Base-by-base conservation (phyloP, 2,113 vertebrate genomes). In the Nestor notabilis region DNA sequence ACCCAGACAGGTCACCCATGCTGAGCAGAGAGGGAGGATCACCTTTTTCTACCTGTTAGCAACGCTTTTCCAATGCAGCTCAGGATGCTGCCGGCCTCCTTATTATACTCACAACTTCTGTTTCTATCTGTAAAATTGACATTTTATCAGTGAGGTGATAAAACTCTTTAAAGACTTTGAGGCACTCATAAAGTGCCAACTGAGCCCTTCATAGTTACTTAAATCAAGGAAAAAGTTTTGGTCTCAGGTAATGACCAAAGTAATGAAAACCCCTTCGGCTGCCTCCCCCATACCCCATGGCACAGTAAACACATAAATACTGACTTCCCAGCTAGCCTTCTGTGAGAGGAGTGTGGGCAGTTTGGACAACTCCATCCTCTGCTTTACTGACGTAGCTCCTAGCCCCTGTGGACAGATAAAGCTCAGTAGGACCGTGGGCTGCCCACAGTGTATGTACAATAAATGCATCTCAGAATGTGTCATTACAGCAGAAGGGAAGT, bases 341-440 rank as follows among this genome's bases (percentile, higher is more conserved):
- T 15, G 27, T 43, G 70, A 61, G 33, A n/a, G 12, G 8, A 72
- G 24, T 61, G 77, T 7, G 39, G 84, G 88, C 69, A 65, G 24
- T 61, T 37, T 84, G 81, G 53, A 39, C 29, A 69, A 5, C 60
- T 78, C 44, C 11, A 33, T 1, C 37, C 43, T 52, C 77, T 69
- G 60, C 46, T 29, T 33, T 39, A 61, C 27, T 47, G 55, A 74
- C 35, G 29, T 3, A 69, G 27, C 6, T 81, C n/a, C 84, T 0
- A 0, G 37, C 47, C 58, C 13, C 81, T 47, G 69, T 2, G 41
- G 55, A 52, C 39, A 33, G 6, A 78, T 24, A 81, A 93, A 87
- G 11, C 37, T 78, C 58, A 58, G 33, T 6, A 91, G 35, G 29
- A n/a, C 64, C 0, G 0, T 44, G 58, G 46, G 41, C 33, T 52